A percentile compares a stretch with the other conserved stretches of the same genome.
phyloP scores from a whole-genome alignment of 1,140 invertebrate genomes.

The Phocides pigmalion region DNA sequence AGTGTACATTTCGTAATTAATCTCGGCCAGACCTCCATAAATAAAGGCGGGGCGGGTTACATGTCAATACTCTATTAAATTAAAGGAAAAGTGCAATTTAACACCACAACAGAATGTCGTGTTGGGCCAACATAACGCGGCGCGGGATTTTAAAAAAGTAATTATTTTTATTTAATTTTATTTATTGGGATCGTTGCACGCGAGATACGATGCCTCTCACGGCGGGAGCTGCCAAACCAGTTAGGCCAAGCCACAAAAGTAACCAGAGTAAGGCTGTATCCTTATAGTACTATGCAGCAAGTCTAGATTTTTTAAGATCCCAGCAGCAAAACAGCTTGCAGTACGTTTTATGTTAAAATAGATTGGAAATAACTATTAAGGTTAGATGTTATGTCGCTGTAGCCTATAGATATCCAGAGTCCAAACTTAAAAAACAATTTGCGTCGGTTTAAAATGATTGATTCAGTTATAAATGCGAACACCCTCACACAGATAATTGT shows the following conservation, averaged over 20 bases:
- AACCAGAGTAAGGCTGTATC: background rate
- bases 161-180: constrained; percentile 77
- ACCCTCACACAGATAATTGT: too few species aligned
- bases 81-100: constrained; percentile 58
- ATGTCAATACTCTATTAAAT: constrained; percentile 62
- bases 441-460: too few species aligned
- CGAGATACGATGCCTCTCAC: constrained; percentile 48
- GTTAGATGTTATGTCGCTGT: too few species aligned
- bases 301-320: too few species aligned
- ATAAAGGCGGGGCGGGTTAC: constrained; percentile 40
- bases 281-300: background rate
- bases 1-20: constrained; percentile 39
- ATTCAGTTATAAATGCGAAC: too few species aligned
- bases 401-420: too few species aligned
- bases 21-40: constrained; percentile 34
- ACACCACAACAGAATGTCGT: constrained; percentile 62
- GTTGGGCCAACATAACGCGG: constrained; percentile 60
- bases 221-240: constrained; percentile 54
- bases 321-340: too few species aligned
- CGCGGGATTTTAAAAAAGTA: constrained; percentile 53
- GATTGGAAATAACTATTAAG: too few species aligned
- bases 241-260: constrained; percentile 25
- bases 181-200: constrained; percentile 66
- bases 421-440: too few species aligned
- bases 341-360: too few species aligned